phyloP scores from a whole-genome alignment of 1,140 invertebrate species.

The Drosophila mayri region DNA sequence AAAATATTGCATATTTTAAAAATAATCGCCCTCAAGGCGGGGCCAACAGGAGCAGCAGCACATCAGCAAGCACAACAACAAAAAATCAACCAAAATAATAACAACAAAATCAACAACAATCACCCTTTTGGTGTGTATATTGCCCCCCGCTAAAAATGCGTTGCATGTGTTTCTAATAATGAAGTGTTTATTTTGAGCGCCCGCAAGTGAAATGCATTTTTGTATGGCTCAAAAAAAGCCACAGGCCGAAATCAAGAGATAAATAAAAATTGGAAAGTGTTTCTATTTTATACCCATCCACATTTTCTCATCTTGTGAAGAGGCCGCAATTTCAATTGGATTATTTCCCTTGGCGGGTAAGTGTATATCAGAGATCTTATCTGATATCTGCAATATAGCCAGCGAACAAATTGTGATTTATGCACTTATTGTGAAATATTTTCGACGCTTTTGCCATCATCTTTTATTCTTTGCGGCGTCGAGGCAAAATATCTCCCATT shows the following conservation, averaged over 20 bases:
- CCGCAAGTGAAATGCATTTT: constrained; percentile 59
- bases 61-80: neutral
- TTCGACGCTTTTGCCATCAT: constrained; percentile 27
- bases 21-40: constrained; percentile 44
- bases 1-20: constrained; percentile 51
- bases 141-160: constrained; percentile 27
- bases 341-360: constrained; percentile 40
- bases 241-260: constrained; percentile 32
- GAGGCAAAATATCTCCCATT: constrained; percentile 33
- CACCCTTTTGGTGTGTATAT: constrained; percentile 27
- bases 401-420: constrained; percentile 47
- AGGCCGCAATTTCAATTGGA: constrained; percentile 29
- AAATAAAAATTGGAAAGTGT: constrained; percentile 54
- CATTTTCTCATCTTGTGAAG: neutral
- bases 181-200: constrained; percentile 78
- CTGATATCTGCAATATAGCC: constrained; percentile 10
- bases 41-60: constrained; percentile 5
- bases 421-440: constrained; percentile 47
- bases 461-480: constrained; percentile 21
- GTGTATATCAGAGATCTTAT: constrained; percentile 15
- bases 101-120: constrained; percentile 45
- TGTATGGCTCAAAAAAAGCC: constrained; percentile 37
- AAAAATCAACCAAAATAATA: constrained; percentile 15
- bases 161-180: constrained; percentile 79
- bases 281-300: constrained; percentile 19